These are phyloP conservation scores for Brachionus asplanchnoidis DNA, from an alignment of 1,140 invertebrate genomes.

Conservation along the genomic window DNA sequence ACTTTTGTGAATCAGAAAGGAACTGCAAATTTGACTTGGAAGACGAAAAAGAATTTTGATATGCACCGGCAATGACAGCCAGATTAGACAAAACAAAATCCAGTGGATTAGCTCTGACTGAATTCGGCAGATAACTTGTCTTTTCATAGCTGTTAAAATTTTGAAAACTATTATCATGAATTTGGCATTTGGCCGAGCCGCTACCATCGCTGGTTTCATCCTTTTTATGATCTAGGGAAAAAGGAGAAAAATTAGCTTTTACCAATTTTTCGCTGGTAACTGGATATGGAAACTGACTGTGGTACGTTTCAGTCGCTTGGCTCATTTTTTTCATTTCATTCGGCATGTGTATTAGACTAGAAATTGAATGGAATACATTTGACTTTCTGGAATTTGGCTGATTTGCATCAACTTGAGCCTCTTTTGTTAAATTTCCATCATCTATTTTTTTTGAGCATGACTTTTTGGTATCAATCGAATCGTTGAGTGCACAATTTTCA, in stretches of 20 bases:
- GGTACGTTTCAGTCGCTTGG: background rate
- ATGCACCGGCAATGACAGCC: conserved; percentile 1
- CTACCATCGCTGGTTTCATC: background rate
- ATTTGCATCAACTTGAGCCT: background rate
- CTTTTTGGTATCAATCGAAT: conserved; percentile 31
- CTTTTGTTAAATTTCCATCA: background rate
- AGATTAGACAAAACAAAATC: background rate
- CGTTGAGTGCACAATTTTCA: background rate
- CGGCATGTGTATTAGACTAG: background rate
- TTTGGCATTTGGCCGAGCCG: background rate
- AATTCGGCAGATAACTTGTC: background rate
- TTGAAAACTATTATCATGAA: background rate
- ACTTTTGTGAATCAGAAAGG: background rate
- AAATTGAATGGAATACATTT: conserved; percentile 2
- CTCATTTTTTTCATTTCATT: background rate
- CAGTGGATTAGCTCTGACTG: background rate
- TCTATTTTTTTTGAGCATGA: background rate
- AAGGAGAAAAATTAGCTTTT: background rate
- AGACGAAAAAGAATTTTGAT: conserved; percentile 7
- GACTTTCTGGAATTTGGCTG: background rate
- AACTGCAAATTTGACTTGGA: background rate
- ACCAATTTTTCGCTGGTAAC: background rate
- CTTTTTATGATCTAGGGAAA: background rate
- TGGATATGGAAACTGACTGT: background rate
- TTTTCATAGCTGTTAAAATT: background rate